Evolutionary conservation across 2,888 invertebrate genomes (phyloP), one percentile per base, ranked within the genome.

Genomic region (Pseudoips prasinana): DNA sequence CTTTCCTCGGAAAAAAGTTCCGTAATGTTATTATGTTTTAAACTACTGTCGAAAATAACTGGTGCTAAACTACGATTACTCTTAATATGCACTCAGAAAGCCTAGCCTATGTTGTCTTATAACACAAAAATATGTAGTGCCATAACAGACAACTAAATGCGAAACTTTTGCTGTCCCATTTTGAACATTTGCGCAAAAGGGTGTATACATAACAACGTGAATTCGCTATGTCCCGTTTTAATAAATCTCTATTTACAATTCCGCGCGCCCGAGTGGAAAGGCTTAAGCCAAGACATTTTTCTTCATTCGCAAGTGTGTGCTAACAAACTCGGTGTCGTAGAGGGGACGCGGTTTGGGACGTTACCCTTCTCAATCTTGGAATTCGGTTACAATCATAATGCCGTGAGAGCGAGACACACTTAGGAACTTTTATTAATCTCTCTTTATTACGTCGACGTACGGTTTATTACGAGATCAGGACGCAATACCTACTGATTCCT

Each of bases 161-260:
- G 47, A 65, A 68, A 66, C 58, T 64, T 66, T 62, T 61, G 54
- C 55, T 48, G 46, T 54, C 37, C 57, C 65, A 66, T 61, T 63
- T 64, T 54, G 50, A 58, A 49, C 58, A 57, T 54, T 59, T 52
- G 62, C 58, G 51, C 58, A 65, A 61, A 63, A 65, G 69, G 67
- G 71, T 72, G 72, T 72, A 72, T 77, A 46, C 44, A 43, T 56
- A 77, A 73, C 66, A 52, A 60, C 56, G 67, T 53, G 72, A 76
- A 73, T 73, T 72, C 67, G 67, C 73, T 61, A 61, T 75, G 76
- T 75, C 79, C 77, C 79, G 78, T 81, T 83, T 81, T 82, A 83
- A 86, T 87, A 87, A 87, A 87, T 86, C 86, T 87, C 79, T 84
- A 85, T 87, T 86, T 83, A 79, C 81, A 76, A 77, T 77, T 79